Base-by-base conservation (phyloP, 2,797 vertebrate species). In the Scleropages formosus region DNA sequence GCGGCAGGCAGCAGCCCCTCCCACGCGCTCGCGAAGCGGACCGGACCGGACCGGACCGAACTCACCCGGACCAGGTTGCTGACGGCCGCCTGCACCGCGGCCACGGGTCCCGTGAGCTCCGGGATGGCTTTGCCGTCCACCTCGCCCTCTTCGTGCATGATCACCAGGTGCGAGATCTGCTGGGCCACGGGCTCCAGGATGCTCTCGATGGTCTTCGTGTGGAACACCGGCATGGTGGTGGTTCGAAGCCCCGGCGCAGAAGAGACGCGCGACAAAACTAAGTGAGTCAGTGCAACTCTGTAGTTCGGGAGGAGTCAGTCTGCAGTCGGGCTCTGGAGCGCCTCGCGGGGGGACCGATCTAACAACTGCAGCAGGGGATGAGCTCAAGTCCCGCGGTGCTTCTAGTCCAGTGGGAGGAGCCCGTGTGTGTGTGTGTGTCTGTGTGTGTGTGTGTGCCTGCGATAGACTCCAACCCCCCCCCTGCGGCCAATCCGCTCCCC, bases 131-230 rank as follows among this genome's bases (percentile, higher is more conserved):
- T 98, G 49, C 97, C 97, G 87, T 98, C 97, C 85, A 98, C 96
- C 91, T 99, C 97, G 18, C 97, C 97, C 79, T 99, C 96, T 83
- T 99, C 97, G 75, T 99, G 97, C 96, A 99, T 98, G 87, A 99
- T 99, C 87, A 99, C 97, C 91, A 99, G 92, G 92, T 98, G 96
- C 73, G 97, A 98, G 86, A 92, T 89, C 84, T 92, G 88, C 88
- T 94, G 93, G 75, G 92, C 92, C 85, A 93, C 92, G 2, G 95
- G 96, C 94, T 98, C 94, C 88, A 98, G 86, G 87, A 98, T 98
- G 90, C 96, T 98, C 92, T 98, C 95, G 79, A 94, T 94, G 47
- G 93, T 93, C 73, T 93, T 93, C 31, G 93, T 94, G 77, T 93
- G 92, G 80, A 99, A 98, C 89, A 99, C 97, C 76, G 97, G 97